These are phyloP conservation scores for Lasioglossum figueresi DNA, from an alignment of 2,888 invertebrate genomes.

Conservation along the genomic window DNA sequence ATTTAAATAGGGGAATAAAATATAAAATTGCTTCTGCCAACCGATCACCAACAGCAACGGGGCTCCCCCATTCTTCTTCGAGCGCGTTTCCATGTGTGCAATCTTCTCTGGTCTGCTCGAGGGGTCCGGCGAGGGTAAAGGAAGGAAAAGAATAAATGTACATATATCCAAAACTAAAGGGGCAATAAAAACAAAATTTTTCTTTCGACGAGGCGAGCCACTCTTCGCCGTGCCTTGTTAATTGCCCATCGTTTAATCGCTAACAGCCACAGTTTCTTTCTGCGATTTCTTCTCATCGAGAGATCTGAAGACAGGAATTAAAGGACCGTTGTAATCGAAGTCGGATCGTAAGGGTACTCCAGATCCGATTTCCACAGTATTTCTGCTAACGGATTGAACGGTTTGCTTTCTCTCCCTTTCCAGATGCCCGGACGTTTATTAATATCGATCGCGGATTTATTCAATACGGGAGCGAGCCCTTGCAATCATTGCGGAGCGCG, in stretches of 20 bases:
- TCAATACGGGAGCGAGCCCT: constrained; percentile 1
- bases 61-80: background rate
- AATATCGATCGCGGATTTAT: constrained; percentile 11
- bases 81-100: background rate
- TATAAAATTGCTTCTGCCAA: constrained; percentile 79
- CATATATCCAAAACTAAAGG: background rate
- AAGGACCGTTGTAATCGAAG: background rate
- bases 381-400: background rate
- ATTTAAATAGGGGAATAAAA: constrained; percentile 82
- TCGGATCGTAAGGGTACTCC: background rate
- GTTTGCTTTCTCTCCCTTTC: constrained; percentile 7
- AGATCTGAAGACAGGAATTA: constrained; percentile 59
- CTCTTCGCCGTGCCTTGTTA: background rate
- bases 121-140: background rate
- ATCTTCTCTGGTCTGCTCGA: background rate
- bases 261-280: constrained; percentile 5
- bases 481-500: background rate
- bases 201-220: background rate
- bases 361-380: constrained; percentile 3
- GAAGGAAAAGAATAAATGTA: background rate
- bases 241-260: constrained; percentile 1
- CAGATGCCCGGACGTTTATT: constrained; percentile 65
- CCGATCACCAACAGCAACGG: constrained; percentile 37
- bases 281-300: background rate
- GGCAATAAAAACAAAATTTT: background rate